A percentile compares a stretch with the other conserved stretches of the same genome.
Conservation (phyloP, 2,113 vertebrate genomes). For the Pogona vitticeps region DNA sequence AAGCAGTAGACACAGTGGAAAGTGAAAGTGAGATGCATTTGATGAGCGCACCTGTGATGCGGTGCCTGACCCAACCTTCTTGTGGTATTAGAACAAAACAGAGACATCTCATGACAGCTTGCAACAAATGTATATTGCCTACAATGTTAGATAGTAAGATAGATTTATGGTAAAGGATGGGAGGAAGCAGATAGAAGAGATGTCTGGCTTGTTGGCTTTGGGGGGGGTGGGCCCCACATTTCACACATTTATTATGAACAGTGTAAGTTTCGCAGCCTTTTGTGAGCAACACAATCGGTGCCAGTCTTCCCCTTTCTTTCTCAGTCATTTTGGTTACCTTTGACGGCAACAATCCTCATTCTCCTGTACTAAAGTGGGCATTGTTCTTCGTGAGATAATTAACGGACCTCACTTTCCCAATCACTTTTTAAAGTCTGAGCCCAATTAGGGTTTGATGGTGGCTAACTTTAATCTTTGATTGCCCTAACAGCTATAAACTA, state of each 20-base stretch:
- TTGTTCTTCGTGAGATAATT: background rate
- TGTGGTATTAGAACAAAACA: background rate
- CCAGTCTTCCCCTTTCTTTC: background rate
- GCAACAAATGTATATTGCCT: background rate
- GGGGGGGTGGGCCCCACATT: too few relatives aligned
- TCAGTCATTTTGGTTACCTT: background rate
- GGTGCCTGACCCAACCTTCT: too few relatives aligned
- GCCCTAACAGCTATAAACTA: background rate
- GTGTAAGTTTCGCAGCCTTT: background rate
- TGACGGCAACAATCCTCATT: background rate
- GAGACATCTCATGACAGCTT: background rate
- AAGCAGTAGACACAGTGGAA: background rate
- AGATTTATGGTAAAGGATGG: background rate
- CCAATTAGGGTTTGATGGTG: constrained; percentile 6
- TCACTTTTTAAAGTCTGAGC: background rate
- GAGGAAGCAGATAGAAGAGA: background rate
- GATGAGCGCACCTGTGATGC: background rate
- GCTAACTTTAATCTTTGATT: background rate
- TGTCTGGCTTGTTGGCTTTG: background rate
- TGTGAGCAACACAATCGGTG: background rate
- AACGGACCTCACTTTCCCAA: background rate
- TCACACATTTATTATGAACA: background rate
- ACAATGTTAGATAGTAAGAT: background rate
- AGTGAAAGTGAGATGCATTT: background rate
- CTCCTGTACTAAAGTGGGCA: background rate